A percentile compares a stretch with the other conserved stretches of the same genome.
These are phyloP conservation scores for Anoura caudifer DNA, from an alignment of 2,113 vertebrate species.

Conservation along the genomic window DNA sequence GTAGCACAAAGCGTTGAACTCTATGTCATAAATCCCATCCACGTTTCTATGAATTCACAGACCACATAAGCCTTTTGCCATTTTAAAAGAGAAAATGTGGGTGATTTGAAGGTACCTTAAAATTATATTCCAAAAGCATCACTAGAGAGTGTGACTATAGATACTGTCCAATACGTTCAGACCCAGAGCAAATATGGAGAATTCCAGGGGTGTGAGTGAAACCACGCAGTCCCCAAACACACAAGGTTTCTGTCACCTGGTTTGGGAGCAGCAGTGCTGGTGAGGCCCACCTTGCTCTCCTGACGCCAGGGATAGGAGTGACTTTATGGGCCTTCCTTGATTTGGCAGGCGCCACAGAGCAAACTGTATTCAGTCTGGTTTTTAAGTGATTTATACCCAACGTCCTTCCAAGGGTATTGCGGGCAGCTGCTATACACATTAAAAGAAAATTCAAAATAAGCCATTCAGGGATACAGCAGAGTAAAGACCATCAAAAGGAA, in stretches of 20 bases:
- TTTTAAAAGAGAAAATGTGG: conserved; percentile 21
- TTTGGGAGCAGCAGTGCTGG: rapidly evolving
- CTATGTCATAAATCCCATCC: not conserved
- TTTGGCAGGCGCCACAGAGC: not conserved
- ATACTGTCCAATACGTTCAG: not conserved
- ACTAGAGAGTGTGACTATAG: not conserved
- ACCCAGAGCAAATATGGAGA: not conserved
- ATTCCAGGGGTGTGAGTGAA: not conserved
- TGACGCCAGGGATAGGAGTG: not conserved
- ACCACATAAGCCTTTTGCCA: not conserved
- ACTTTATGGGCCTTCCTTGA: not conserved
- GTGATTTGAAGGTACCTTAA: not conserved
- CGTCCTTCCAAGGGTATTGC: not conserved
- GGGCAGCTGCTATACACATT: not conserved
- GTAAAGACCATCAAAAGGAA: not conserved
- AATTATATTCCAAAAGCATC: conserved; percentile 12
- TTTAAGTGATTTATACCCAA: not conserved
- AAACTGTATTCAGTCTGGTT: not conserved
- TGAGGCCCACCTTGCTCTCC: not conserved
- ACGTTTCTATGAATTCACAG: not conserved
- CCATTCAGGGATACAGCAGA: not conserved
- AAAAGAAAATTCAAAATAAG: not conserved
- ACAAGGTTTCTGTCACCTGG: not conserved
- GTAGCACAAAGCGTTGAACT: not conserved
- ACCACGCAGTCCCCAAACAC: not conserved